These are phyloP conservation scores for Agapostemon virescens DNA, from an alignment of 2,888 invertebrate genomes.

Conservation along the genomic window DNA sequence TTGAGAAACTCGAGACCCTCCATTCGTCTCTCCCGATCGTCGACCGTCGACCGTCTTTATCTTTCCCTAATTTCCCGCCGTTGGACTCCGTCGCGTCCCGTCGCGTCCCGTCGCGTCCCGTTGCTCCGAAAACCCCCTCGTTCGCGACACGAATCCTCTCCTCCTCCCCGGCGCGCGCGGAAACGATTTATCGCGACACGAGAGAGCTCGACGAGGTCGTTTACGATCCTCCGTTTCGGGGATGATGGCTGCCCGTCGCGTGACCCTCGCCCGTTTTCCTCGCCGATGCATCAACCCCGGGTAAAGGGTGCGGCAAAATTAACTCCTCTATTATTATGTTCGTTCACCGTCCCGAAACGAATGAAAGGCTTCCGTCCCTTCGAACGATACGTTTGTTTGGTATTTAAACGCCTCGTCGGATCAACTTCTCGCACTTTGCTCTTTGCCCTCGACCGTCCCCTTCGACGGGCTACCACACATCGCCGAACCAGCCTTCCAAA, in stretches of 20 bases:
- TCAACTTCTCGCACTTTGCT: not conserved
- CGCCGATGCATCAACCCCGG: not conserved
- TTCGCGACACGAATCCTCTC: not conserved
- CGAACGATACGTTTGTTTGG: not conserved
- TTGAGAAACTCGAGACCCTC: slow-evolving; percentile 3
- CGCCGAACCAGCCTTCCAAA: no score
- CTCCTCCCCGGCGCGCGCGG: not conserved
- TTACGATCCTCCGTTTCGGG: not conserved
- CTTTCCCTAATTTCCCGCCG: slow-evolving; percentile 18
- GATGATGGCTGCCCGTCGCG: not conserved
- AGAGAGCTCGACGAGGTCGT: not conserved
- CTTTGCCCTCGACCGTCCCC: not conserved
- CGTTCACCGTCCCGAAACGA: not conserved
- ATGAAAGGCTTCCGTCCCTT: not conserved
- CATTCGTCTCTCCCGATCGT: slow-evolving; percentile 25
- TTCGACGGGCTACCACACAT: no score
- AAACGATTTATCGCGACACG: slow-evolving; percentile 4
- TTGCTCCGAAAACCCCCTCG: not conserved
- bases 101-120: not conserved
- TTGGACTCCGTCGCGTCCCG: not conserved
- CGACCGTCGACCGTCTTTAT: slow-evolving; percentile 28
- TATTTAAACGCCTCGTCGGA: not conserved
- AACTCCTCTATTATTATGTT: slow-evolving; percentile 1
- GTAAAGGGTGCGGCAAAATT: not conserved
- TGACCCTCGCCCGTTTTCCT: not conserved